phyloP scores from a whole-genome alignment of 2,888 invertebrate species.

The Loripinus fragilis region DNA sequence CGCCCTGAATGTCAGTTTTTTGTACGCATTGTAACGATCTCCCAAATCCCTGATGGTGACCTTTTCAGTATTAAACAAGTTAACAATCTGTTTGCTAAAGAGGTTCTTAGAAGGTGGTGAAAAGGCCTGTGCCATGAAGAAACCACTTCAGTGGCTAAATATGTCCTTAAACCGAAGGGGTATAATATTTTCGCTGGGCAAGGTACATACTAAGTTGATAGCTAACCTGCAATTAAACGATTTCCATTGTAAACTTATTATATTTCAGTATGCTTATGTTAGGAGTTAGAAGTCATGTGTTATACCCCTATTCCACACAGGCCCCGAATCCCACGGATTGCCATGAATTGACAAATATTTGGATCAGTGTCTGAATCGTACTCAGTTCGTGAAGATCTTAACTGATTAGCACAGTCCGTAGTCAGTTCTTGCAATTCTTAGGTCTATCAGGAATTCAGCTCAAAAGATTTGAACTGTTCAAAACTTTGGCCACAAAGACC shows the following conservation, averaged over 20 bases:
- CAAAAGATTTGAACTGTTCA: no score
- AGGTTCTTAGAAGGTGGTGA: not conserved
- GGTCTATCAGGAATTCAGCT: no score
- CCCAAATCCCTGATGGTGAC: not conserved
- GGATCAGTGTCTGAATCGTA: no score
- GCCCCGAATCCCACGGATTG: no score
- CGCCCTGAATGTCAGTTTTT: not conserved
- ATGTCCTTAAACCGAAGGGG: not conserved
- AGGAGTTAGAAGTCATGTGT: no score
- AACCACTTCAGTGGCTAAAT: not conserved
- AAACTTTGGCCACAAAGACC: no score
- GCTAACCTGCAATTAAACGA: no score
- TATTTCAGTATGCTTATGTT: not conserved
- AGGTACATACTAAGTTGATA: not conserved
- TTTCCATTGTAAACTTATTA: not conserved
- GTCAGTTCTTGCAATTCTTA: no score
- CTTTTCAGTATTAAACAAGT: not conserved
- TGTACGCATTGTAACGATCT: constrained; percentile 3
- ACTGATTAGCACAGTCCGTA: no score
- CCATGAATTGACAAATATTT: no score
- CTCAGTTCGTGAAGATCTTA: no score
- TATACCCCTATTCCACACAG: no score
- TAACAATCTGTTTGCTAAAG: not conserved
- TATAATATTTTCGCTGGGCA: not conserved
- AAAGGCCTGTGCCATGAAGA: not conserved